Percentiles rank a stretch among this genome's conserved stretches.
Evolutionary conservation across 2,888 invertebrate species (phyloP).

Genomic region (Cancer borealis): DNA sequence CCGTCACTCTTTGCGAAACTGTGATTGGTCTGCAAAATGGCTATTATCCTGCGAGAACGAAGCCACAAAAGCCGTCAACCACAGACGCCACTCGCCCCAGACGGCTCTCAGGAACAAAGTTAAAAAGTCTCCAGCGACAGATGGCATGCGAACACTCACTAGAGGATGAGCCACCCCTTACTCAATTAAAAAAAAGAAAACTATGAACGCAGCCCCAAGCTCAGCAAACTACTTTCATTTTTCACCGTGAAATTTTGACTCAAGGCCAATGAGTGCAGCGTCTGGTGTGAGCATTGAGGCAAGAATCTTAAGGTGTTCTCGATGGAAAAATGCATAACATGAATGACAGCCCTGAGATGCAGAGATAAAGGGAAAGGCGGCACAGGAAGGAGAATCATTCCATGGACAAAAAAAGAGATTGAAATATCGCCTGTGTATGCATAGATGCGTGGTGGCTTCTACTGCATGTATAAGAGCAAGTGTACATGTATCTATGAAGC

Average conservation of each 20-base stretch:
- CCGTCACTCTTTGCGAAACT: conserved; percentile 37
- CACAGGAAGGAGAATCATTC: not conserved
- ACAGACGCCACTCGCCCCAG: not conserved
- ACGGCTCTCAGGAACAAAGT: conserved; percentile 9
- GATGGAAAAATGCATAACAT: not conserved
- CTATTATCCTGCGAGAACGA: not conserved
- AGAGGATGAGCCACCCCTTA: not conserved
- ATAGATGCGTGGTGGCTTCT: no score
- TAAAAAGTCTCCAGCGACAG: conserved; percentile 9
- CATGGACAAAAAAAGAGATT: not conserved
- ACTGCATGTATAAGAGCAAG: no score
- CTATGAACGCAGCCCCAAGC: not conserved
- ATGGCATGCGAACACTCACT: not conserved
- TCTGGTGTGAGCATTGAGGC: not conserved
- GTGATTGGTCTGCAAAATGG: conserved; percentile 29
- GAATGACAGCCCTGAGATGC: not conserved
- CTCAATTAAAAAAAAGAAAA: not conserved
- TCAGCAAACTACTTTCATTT: not conserved
- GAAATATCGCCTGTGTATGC: no score
- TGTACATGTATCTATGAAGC: not conserved
- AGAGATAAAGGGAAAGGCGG: not conserved
- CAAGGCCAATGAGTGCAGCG: not conserved
- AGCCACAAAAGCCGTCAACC: conserved; percentile 5
- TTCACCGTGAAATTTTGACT: not conserved
- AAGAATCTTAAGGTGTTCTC: not conserved